A percentile compares a stretch with the other conserved stretches of the same genome.
Evolutionary conservation across 53 echinoderm and acorn worm species (phyloP).

Genomic region (Apostichopus leukothele): DNA sequence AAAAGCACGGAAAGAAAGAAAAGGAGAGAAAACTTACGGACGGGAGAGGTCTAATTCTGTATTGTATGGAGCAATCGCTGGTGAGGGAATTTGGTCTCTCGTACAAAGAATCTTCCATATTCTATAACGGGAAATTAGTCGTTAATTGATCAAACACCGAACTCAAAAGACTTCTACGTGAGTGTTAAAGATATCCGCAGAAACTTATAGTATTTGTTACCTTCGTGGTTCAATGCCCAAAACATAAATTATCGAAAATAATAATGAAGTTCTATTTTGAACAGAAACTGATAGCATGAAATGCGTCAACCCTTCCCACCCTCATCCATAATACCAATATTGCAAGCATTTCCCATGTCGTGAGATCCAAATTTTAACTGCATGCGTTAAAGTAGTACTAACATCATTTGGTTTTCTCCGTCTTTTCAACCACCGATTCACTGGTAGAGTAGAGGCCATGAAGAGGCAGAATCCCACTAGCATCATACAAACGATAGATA

Average conservation of each 20-base stretch:
- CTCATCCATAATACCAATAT: background rate
- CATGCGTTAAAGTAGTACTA: background rate
- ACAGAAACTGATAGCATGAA: background rate
- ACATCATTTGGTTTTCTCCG: constrained; percentile 11
- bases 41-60: background rate
- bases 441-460: constrained; percentile 59
- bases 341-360: no score
- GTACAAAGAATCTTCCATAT: background rate
- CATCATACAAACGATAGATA: constrained; percentile 61
- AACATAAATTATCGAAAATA: no score
- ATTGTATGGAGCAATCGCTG: background rate
- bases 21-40: background rate
- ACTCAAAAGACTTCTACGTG: no score
- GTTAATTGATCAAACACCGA: no score
- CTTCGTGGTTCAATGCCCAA: no score
- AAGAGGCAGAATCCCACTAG: constrained; percentile 62
- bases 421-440: constrained; percentile 58
- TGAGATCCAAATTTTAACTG: background rate
- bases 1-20: no score
- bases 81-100: background rate
- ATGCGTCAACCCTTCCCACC: background rate
- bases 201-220: no score
- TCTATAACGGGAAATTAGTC: background rate
- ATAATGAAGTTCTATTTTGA: no score
- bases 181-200: no score